phyloP scores from a whole-genome alignment of 2,113 vertebrate species.

The Antennarius striatus region DNA sequence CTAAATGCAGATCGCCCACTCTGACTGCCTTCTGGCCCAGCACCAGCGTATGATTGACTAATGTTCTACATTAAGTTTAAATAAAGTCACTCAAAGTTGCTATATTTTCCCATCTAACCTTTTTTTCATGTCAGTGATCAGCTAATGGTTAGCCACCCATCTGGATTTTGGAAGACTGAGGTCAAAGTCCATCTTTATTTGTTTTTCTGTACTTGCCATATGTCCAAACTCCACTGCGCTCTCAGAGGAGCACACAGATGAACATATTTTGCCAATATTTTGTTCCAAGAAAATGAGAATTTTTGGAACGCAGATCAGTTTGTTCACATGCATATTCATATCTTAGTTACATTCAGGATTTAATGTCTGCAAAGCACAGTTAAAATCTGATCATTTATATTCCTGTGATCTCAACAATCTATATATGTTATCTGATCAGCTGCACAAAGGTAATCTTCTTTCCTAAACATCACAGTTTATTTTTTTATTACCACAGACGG shows the following conservation, averaged over 20 bases:
- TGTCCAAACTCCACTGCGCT: constrained; percentile 39
- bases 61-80: neutral
- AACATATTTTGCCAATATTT: constrained; percentile 5
- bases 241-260: neutral
- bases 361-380: too few relatives aligned
- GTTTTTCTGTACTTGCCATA: constrained; percentile 52
- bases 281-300: neutral
- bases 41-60: neutral
- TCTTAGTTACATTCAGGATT: neutral
- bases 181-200: constrained; percentile 58
- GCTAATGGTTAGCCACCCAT: neutral
- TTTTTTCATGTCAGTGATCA: neutral
- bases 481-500: too few relatives aligned
- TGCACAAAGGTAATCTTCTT: neutral
- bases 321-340: neutral
- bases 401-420: too few relatives aligned
- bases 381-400: too few relatives aligned
- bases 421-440: neutral
- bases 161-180: constrained; percentile 26
- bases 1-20: constrained; percentile 12
- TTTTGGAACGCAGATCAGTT: neutral
- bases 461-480: too few relatives aligned
- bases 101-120: constrained; percentile 22
- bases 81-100: neutral
- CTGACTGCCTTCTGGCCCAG: constrained; percentile 6